A percentile compares a stretch with the other conserved stretches of the same genome.
These are phyloP conservation scores for Marronus borbonicus DNA, from an alignment of 2,888 invertebrate species.

Conservation along the genomic window DNA sequence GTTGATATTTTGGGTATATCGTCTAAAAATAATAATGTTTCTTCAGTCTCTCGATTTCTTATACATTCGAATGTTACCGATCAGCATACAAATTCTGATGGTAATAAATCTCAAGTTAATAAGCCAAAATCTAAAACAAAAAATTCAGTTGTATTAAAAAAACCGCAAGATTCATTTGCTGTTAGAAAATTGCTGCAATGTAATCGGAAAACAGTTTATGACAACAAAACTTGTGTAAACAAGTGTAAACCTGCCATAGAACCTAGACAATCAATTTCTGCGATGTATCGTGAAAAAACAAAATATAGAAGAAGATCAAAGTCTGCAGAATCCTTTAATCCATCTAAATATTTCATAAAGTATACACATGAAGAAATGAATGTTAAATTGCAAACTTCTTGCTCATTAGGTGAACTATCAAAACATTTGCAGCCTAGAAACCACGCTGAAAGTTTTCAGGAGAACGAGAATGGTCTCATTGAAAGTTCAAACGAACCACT, in stretches of 20 bases:
- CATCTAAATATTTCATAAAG: slow-evolving; percentile 3
- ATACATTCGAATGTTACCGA: neutral
- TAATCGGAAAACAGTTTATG: neutral
- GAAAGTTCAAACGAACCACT: neutral
- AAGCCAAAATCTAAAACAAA: neutral
- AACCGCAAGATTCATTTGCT: neutral
- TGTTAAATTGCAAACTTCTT: neutral
- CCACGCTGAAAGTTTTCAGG: slow-evolving; percentile 50
- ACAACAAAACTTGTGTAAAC: neutral
- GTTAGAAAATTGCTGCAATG: neutral
- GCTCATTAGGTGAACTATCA: neutral
- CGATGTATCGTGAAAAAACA: neutral
- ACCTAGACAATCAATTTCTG: neutral
- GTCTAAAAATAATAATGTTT: neutral
- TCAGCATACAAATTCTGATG: neutral
- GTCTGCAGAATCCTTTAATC: slow-evolving; percentile 42
- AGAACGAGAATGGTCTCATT: neutral
- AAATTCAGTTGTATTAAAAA: neutral
- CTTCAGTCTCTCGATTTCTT: neutral
- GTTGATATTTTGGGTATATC: slow-evolving; percentile 34
- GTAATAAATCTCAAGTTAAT: neutral
- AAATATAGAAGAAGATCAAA: slow-evolving; percentile 10
- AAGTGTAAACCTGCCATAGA: neutral
- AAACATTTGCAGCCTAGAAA: slow-evolving; percentile 55
- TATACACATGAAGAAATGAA: neutral